Evolutionary conservation across 37 sponge, comb jelly and placozoan genomes (phyloP).

Genomic region (Theonella swinhoei): DNA sequence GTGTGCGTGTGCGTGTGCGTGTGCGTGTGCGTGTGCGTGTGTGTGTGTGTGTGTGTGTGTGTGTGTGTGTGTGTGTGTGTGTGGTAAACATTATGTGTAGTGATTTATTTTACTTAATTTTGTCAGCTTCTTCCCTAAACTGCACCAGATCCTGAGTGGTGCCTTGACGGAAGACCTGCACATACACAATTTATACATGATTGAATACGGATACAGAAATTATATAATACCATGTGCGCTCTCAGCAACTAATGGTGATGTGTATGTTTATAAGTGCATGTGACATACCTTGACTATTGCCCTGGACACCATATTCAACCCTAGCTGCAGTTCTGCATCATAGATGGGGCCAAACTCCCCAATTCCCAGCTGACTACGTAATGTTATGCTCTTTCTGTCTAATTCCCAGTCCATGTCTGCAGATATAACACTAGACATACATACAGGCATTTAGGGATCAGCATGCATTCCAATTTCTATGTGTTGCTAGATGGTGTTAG

Average conservation of each 20-base stretch:
- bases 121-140: slow-evolving; percentile 46
- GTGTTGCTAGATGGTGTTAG: too few species aligned
- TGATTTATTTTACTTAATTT: slow-evolving; percentile 16
- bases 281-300: slow-evolving; percentile 73
- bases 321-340: slow-evolving; percentile 80
- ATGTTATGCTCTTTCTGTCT: slow-evolving; percentile 27
- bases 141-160: slow-evolving; percentile 59
- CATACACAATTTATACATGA: background rate
- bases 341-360: slow-evolving; percentile 82
- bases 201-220: too few species aligned
- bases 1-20: too few species aligned
- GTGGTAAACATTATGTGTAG: background rate
- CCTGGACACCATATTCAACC: slow-evolving; percentile 38
- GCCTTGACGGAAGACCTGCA: slow-evolving; percentile 50
- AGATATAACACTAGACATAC: background rate
- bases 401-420: slow-evolving; percentile 44
- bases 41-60: too few species aligned
- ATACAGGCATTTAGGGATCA: background rate
- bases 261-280: background rate
- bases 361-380: slow-evolving; percentile 65
- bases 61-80: too few species aligned
- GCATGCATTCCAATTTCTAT: too few species aligned
- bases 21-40: too few species aligned
- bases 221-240: background rate
- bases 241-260: background rate